Conservation (phyloP, 1,140 invertebrate species). For the Penaeus vannamei region DNA sequence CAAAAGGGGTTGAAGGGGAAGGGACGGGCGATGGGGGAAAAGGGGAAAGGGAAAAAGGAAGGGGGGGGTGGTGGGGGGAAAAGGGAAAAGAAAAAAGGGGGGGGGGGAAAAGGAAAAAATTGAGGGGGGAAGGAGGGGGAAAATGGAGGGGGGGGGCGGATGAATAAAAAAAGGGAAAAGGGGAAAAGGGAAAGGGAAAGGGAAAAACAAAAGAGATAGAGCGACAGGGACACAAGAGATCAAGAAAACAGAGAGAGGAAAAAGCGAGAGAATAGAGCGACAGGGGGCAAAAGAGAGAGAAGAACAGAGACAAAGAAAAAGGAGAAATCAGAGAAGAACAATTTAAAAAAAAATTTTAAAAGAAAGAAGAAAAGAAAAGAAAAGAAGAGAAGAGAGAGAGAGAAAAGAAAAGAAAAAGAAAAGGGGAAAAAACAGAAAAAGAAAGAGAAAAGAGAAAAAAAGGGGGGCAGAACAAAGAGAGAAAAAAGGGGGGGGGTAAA, state of each 20-base stretch:
- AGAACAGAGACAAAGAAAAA: too few species aligned
- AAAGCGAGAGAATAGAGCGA: background rate
- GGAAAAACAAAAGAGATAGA: background rate
- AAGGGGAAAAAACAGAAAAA: too few species aligned
- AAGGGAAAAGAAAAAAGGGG: background rate
- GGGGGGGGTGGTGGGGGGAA: background rate
- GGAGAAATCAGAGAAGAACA: too few species aligned
- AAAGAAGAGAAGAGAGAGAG: too few species aligned
- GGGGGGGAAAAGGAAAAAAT: background rate
- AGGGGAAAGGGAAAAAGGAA: background rate
- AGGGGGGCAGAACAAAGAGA: too few species aligned
- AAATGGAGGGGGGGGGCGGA: background rate
- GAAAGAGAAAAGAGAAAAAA: too few species aligned
- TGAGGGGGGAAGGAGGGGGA: background rate
- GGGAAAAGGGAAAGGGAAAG: too few species aligned
- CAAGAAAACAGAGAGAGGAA: background rate
- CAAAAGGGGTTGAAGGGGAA: constrained; percentile 16
- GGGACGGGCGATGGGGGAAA: background rate
- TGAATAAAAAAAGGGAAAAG: background rate
- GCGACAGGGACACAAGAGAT: background rate
- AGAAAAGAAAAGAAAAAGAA: too few species aligned
- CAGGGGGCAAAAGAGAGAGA: too few species aligned
- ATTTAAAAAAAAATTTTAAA: too few species aligned
- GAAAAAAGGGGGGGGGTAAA: too few species aligned
- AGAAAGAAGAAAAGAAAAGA: too few species aligned